Evolutionary conservation across 2,888 invertebrate species (phyloP), one percentile per base, ranked within the genome.

Genomic region (Thera obeliscata): DNA sequence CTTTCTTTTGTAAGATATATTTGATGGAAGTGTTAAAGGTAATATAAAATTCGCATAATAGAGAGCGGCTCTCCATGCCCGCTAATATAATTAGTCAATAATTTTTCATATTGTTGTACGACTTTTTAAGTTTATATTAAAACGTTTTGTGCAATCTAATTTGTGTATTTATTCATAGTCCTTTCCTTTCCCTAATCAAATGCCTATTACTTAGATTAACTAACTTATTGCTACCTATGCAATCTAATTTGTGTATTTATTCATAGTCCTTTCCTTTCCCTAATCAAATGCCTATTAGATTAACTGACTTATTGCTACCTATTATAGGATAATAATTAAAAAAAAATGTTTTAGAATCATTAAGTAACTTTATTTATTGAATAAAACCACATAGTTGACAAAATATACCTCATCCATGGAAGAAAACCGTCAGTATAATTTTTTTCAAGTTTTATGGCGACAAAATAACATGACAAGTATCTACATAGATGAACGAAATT

Each of bases 71-170:
- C 94, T 95, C 95, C 95, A 95, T 95, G 94, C 94, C 95, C 95
- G 95, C 95, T 88, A 94, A 94, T 94, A 94, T 93, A 94, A 96
- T 93, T 96, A 96, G 96, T 95, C 95, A 96, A 96, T 96, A 96
- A 96, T 96, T 96, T 96, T 96, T 96, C 96, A 96, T 96, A 96
- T 96, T 96, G 96, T 96, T 96, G 96, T 96, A 96, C 96, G 95
- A 94, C 95, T 96, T 96, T 96, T 96, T 96, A 96, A 96, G 96
- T 96, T 96, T 96, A 96, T 96, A 96, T 96, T 96, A 96, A 96
- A 96, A 96, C 95, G 95, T 96, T 95, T 96, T 96, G 96, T 96
- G 96, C 95, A 96, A 96, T 96, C 95, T 93, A 91, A 76, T 89
- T 83, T 81, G 74, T 81, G 81, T 84, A 74, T 87, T 81, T 76